Conservation (phyloP, 2,888 invertebrate genomes). For the Drosophila macrospina region DNA sequence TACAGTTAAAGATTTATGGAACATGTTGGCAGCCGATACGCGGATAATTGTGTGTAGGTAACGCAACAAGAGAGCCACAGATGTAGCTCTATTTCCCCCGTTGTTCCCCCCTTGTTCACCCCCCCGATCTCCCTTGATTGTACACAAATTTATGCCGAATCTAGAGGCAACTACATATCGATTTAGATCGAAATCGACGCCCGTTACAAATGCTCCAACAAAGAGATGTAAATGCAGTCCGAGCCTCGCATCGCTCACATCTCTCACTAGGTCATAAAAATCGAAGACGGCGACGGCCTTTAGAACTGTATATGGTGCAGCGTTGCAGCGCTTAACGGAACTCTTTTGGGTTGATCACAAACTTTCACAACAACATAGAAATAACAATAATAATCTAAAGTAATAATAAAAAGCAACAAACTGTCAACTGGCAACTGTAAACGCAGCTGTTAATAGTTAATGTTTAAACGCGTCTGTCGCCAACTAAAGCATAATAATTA, state of each 20-base stretch:
- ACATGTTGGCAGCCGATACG: conserved; percentile 71
- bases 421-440: conserved; percentile 65
- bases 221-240: conserved; percentile 50
- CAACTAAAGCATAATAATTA: conserved; percentile 80
- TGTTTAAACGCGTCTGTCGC: conserved; percentile 64
- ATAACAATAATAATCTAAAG: conserved; percentile 23
- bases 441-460: conserved; percentile 71
- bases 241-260: conserved; percentile 8
- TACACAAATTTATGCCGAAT: conserved; percentile 45
- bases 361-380: conserved; percentile 56
- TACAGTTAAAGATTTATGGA: conserved; percentile 77
- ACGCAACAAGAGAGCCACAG: conserved; percentile 40
- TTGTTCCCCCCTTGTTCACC: not conserved
- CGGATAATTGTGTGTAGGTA: conserved; percentile 72
- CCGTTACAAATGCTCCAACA: conserved; percentile 41
- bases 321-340: conserved; percentile 38
- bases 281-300: conserved; percentile 37
- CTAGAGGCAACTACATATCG: conserved; percentile 42
- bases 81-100: conserved; percentile 6
- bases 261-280: conserved; percentile 65
- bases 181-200: conserved; percentile 51
- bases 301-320: conserved; percentile 57
- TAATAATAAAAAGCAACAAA: conserved; percentile 30
- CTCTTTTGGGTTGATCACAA: conserved; percentile 25
- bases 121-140: conserved; percentile 9